phyloP scores from a whole-genome alignment of 2,113 vertebrate species.

The Rhinolophus ferrumequinum region DNA sequence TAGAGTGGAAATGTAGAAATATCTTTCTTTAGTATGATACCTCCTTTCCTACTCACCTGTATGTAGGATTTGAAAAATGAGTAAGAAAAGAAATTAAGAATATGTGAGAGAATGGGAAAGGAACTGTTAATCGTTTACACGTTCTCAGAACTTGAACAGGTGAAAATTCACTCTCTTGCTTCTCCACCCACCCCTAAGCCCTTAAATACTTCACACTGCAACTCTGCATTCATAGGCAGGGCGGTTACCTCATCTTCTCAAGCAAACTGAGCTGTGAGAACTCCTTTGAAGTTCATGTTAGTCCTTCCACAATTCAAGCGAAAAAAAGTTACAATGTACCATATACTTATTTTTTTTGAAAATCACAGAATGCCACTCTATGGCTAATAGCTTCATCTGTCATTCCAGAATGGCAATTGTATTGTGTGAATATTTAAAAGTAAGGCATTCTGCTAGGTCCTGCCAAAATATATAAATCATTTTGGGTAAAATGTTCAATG shows the following conservation, averaged over 20 bases:
- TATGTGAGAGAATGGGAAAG: not conserved
- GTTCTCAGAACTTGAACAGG: not conserved
- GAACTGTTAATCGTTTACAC: not conserved
- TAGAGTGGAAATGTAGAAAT: not conserved
- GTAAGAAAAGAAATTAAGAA: not conserved
- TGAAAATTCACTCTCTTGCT: constrained; percentile 3
- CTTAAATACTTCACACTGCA: not conserved
- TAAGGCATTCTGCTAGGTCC: not conserved
- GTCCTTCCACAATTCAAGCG: constrained; percentile 30
- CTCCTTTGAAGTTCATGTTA: constrained; percentile 49
- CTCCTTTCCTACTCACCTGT: not conserved
- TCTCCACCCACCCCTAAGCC: not conserved
- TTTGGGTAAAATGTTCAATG: constrained; percentile 40
- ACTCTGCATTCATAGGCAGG: not conserved
- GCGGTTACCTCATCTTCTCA: constrained; percentile 51
- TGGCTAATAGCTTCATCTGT: constrained; percentile 31
- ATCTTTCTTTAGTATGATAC: not conserved
- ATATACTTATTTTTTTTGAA: not conserved
- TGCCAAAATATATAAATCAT: not conserved
- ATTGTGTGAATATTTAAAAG: constrained; percentile 41
- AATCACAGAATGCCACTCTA: not conserved
- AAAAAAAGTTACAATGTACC: not conserved
- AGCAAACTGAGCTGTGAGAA: constrained; percentile 39
- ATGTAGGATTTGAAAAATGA: constrained; percentile 7
- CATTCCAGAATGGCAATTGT: not conserved